phyloP scores from a whole-genome alignment of 2,888 invertebrate genomes.

The Hemithea aestivaria region DNA sequence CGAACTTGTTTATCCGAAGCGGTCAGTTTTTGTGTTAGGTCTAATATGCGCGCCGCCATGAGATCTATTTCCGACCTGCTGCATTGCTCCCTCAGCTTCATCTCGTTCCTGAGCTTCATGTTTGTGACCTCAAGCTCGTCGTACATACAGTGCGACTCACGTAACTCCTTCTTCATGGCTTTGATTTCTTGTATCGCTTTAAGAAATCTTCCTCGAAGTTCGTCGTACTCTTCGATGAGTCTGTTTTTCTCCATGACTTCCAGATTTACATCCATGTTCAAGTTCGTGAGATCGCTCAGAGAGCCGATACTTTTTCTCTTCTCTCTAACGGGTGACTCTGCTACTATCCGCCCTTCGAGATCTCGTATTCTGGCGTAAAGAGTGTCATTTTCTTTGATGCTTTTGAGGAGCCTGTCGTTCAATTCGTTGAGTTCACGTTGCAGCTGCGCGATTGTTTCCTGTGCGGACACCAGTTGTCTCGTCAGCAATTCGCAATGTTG shows the following conservation, averaged over 20 bases:
- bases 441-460: conserved; percentile 82
- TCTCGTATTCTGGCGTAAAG: conserved; percentile 86
- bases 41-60: conserved; percentile 90
- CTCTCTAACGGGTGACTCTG: conserved; percentile 75
- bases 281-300: conserved; percentile 88
- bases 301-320: conserved; percentile 86
- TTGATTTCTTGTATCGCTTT: conserved; percentile 91
- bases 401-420: conserved; percentile 82
- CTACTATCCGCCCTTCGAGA: conserved; percentile 80
- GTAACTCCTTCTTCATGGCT: conserved; percentile 88
- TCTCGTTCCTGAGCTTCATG: conserved; percentile 85
- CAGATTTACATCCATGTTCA: conserved; percentile 87
- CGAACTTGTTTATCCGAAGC: conserved; percentile 90
- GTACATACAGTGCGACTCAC: conserved; percentile 88
- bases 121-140: conserved; percentile 90
- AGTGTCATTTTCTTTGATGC: conserved; percentile 87
- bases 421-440: conserved; percentile 83
- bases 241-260: conserved; percentile 86
- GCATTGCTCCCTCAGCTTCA: conserved; percentile 81
- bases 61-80: conserved; percentile 86
- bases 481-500: conserved; percentile 82
- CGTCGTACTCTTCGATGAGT: conserved; percentile 89
- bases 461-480: conserved; percentile 82
- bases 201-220: conserved; percentile 86
- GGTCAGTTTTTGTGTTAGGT: conserved; percentile 88